Base-by-base conservation (phyloP, 2,797 vertebrate genomes). In the Thamnophis elegans region DNA sequence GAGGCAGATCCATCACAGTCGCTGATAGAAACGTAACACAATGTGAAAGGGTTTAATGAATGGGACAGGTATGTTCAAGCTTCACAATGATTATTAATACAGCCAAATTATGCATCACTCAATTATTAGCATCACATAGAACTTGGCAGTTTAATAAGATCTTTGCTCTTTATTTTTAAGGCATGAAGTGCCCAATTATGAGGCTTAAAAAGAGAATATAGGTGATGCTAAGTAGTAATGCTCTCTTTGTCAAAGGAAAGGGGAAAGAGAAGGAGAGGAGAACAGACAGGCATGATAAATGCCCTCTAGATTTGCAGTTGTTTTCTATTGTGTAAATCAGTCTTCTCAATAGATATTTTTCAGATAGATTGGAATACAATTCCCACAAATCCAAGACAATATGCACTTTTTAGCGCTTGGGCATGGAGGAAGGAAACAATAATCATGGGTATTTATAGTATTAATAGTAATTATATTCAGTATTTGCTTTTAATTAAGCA, bases 121-220 rank as follows among this genome's bases (percentile, higher is more conserved):
- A 92, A 87, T 95, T 95, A 96, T 97, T 95, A 97, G 93, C 90
- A 92, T 96, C 90, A 93, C 94, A 94, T 94, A 94, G 93, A 87
- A 95, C 92, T 90, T 96, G 95, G 91, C 91, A 95, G 87, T 96
- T 96, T 96, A 95, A 94, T 62, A 94, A 85, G 92, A 94, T 95
- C 95, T 96, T 92, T 85, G 91, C 87, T 93, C 92, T 93, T 93
- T 93, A 42, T 51, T 89, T 89, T 90, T 10, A 94, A 93, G 90
- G 92, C 89, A 87, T 7, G 7, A 82, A 54, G 68, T 89, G 65
- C 73, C 55, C 85, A 91, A 42, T 87, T 87, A 87, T 56, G 73
- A 16, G n/a, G 54, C 32, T 78, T 58, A 65, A 92, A 91, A 14
- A 32, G 28, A 85, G 55, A 82, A 60, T 36, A 85, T 36, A n/a